phyloP scores from a whole-genome alignment of 2,888 invertebrate species.

The Thera obeliscata region DNA sequence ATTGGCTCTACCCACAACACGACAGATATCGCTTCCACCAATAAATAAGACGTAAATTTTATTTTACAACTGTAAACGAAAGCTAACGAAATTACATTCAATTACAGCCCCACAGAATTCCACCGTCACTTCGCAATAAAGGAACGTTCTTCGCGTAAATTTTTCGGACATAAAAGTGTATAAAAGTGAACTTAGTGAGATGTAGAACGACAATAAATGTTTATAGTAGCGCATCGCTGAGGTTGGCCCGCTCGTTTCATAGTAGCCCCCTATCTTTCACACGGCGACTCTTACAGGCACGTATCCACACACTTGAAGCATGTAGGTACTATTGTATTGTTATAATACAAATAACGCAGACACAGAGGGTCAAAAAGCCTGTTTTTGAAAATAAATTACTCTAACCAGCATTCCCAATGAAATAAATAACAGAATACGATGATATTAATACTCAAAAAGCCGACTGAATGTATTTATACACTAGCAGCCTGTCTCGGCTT shows the following conservation, averaged over 20 bases:
- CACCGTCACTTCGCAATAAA: slow-evolving; percentile 69
- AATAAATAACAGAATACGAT: too few relatives aligned
- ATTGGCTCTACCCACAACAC: slow-evolving; percentile 21
- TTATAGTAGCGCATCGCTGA: slow-evolving; percentile 62
- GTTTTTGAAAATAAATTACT: too few relatives aligned
- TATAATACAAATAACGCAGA: too few relatives aligned
- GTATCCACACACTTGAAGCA: too few relatives aligned
- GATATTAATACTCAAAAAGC: too few relatives aligned
- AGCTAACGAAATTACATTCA: slow-evolving; percentile 84
- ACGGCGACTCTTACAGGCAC: too few relatives aligned
- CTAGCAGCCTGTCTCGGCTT: too few relatives aligned
- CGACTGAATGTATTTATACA: too few relatives aligned
- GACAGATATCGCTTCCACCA: slow-evolving; percentile 72
- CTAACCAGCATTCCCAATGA: too few relatives aligned
- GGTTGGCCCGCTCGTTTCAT: slow-evolving; percentile 35
- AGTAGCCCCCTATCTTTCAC: slow-evolving; percentile 28
- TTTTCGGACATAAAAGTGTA: slow-evolving; percentile 83
- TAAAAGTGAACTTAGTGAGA: slow-evolving; percentile 83
- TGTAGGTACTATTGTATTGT: too few relatives aligned
- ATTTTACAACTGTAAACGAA: slow-evolving; percentile 82
- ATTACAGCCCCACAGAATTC: slow-evolving; percentile 79
- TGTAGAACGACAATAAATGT: slow-evolving; percentile 81
- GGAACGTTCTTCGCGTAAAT: slow-evolving; percentile 79
- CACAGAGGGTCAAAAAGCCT: too few relatives aligned
- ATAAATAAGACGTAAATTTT: slow-evolving; percentile 83